Evolutionary conservation across 2,888 invertebrate genomes (phyloP), one percentile per base, ranked within the genome.

Genomic region (Pseudococcus longispinus): DNA sequence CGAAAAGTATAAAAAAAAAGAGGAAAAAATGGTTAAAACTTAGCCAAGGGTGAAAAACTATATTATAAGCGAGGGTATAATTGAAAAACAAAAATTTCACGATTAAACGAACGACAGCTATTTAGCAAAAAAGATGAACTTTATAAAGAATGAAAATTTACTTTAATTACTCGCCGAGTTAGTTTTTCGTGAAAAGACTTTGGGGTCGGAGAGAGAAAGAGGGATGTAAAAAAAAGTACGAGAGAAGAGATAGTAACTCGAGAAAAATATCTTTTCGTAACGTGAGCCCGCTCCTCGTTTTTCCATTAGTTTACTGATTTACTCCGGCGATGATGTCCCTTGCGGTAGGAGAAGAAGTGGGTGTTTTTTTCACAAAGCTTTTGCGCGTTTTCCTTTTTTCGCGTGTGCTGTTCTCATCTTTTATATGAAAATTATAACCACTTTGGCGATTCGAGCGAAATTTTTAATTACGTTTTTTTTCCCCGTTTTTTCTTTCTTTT

Each of bases 81-180:
- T 65, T 65, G 65, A 65, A 65, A 65, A 65, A 65, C 13, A 65
- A 65, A 65, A 65, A 51, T 65, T 65, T 65, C 65, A 65, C 65
- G 65, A 65, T 65, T 65, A 26, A 65, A 65, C 65, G 65, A 65
- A 65, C 65, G 65, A 65, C 65, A 65, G 65, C 26, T 65, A 65
- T 65, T 65, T 65, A 65, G 26, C 65, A 26, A 23, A 26, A 26
- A 65, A 65, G 65, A 65, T 65, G 65, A 65, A 65, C 65, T 65
- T 65, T 15, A 15, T 26, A 23, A 65, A 65, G 65, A 65, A 65
- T 65, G 65, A 26, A 65, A 65, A 65, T 65, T 65, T 65, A 65
- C 26, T 65, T 65, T 65, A 65, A 65, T 65, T 65, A 65, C 65
- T 65, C 65, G 26, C 26, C 23, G 26, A 65, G 65, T 65, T 26